Conservation (phyloP, 2,888 invertebrate species). For the Eristalis arbustorum region DNA sequence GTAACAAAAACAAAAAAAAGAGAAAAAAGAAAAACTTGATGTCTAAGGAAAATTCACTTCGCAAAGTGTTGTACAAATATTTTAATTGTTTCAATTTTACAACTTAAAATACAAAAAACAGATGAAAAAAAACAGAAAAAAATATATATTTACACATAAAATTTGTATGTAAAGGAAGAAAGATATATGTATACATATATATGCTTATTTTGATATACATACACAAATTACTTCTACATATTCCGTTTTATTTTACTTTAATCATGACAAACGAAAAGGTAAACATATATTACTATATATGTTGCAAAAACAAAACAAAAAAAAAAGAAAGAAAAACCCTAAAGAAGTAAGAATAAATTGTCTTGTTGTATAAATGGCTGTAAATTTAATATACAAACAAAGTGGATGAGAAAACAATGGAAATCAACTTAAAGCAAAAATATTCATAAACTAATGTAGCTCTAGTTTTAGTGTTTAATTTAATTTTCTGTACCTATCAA, state of each 20-base stretch:
- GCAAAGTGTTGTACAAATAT: slow-evolving; percentile 67
- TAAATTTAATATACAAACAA: slow-evolving; percentile 51
- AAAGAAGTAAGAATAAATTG: slow-evolving; percentile 17
- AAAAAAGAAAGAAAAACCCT: neutral
- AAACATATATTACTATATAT: slow-evolving; percentile 60
- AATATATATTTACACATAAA: slow-evolving; percentile 52
- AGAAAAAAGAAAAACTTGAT: neutral
- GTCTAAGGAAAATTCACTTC: slow-evolving; percentile 44
- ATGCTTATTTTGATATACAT: slow-evolving; percentile 46
- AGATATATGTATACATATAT: slow-evolving; percentile 16
- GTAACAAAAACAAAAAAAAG: slow-evolving; percentile 8
- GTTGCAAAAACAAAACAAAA: slow-evolving; percentile 24
- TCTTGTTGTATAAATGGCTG: slow-evolving; percentile 70
- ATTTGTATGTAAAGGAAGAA: neutral
- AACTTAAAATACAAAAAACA: slow-evolving; percentile 32
- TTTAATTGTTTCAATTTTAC: slow-evolving; percentile 63
- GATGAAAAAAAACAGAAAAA: slow-evolving; percentile 3
- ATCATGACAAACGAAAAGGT: slow-evolving; percentile 64
- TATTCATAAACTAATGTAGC: neutral
- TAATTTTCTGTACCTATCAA: slow-evolving; percentile 65
- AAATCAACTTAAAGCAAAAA: neutral
- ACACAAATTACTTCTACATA: slow-evolving; percentile 26
- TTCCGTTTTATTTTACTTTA: slow-evolving; percentile 35
- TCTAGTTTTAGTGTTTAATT: neutral
- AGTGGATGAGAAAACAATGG: neutral